Evolutionary conservation across 2,888 invertebrate genomes (phyloP).

Genomic region (Melanophora roralis): DNA sequence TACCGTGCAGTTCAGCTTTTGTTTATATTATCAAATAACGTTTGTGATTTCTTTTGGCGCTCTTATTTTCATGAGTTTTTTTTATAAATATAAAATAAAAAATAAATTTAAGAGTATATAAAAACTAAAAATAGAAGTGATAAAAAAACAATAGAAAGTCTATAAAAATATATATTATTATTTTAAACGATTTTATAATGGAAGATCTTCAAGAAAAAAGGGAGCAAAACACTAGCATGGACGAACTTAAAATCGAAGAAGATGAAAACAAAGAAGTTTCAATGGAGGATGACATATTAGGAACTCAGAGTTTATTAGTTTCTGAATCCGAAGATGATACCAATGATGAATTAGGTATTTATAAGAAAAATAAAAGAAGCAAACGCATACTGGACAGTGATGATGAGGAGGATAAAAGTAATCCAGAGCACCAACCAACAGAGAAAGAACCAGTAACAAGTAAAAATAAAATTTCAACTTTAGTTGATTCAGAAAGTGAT

Average conservation of each 20-base stretch:
- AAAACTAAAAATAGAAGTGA: too few relatives aligned
- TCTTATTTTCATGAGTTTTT: too few relatives aligned
- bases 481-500: slow-evolving; percentile 68
- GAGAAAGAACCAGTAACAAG: slow-evolving; percentile 14
- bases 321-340: slow-evolving; percentile 66
- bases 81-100: too few relatives aligned
- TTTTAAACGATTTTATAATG: slow-evolving; percentile 8
- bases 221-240: slow-evolving; percentile 55
- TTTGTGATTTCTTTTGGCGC: slow-evolving; percentile 45
- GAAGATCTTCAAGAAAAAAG: slow-evolving; percentile 6
- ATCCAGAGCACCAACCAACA: slow-evolving; percentile 14
- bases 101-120: too few relatives aligned
- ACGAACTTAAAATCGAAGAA: slow-evolving; percentile 59
- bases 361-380: slow-evolving; percentile 25
- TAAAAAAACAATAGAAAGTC: slow-evolving; percentile 3
- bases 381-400: slow-evolving; percentile 65
- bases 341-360: too few relatives aligned
- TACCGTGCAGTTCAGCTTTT: neutral
- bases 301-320: slow-evolving; percentile 70
- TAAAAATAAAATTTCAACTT: slow-evolving; percentile 62
- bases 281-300: slow-evolving; percentile 70
- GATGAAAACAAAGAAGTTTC: slow-evolving; percentile 66
- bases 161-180: neutral
- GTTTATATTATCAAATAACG: slow-evolving; percentile 21
- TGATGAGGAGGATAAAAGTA: slow-evolving; percentile 64